Evolutionary conservation across 2,797 vertebrate genomes (phyloP).

Genomic region (Carcharodon carcharias): DNA sequence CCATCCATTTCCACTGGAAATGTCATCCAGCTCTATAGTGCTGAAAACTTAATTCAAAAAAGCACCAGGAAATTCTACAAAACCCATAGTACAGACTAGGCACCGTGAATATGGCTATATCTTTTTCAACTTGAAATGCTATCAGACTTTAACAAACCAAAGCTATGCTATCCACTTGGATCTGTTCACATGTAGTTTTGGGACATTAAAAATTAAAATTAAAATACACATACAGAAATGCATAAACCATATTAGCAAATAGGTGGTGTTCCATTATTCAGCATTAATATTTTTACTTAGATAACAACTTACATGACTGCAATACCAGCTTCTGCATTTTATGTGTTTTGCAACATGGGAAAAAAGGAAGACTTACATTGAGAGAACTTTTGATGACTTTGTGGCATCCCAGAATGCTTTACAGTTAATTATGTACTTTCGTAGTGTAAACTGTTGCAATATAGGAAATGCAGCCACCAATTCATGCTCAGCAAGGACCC

Average conservation of each 20-base stretch:
- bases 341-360: not conserved
- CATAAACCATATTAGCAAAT: not conserved
- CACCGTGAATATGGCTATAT: not conserved
- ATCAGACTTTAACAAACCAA: not conserved
- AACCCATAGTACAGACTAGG: not conserved
- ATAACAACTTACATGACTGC: not conserved
- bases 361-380: not conserved
- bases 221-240: not conserved
- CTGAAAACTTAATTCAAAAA: not conserved
- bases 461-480: not conserved
- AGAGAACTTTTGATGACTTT: not conserved
- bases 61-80: not conserved
- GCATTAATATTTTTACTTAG: not conserved
- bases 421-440: not conserved
- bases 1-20: not conserved
- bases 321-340: not conserved
- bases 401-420: not conserved
- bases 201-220: not conserved
- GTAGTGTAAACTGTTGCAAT: not conserved
- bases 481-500: not conserved
- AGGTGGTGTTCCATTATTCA: conserved; percentile 2
- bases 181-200: not conserved
- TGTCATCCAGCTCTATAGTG: not conserved
- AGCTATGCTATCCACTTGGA: not conserved
- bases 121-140: not conserved